A percentile compares a stretch with the other conserved stretches of the same genome.
Conservation (phyloP, 2,113 vertebrate species). For the Rhinolophus sinicus region DNA sequence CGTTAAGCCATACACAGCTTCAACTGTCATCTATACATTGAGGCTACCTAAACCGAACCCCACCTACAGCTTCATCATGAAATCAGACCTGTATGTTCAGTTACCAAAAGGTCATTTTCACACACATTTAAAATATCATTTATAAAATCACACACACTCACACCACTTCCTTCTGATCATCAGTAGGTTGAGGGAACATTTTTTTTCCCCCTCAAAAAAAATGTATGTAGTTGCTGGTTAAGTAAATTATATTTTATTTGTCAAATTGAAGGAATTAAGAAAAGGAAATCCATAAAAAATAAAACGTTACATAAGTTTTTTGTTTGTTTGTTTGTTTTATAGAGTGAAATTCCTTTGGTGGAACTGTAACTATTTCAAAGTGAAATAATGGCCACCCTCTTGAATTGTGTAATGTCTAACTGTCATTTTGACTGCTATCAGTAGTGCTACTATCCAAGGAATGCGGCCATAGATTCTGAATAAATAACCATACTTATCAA, state of each 20-base stretch:
- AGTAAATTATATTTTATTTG: background rate
- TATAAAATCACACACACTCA: background rate
- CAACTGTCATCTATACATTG: background rate
- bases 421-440: background rate
- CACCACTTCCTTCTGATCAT: background rate
- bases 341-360: background rate
- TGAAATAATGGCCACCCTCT: constrained; percentile 25
- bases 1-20: background rate
- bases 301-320: background rate
- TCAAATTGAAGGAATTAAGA: constrained; percentile 20
- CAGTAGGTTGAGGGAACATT: background rate
- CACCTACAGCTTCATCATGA: background rate
- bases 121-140: background rate
- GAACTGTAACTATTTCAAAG: background rate
- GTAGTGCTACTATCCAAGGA: background rate
- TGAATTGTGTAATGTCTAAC: constrained; percentile 58
- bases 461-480: constrained; percentile 41
- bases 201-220: background rate
- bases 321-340: background rate
- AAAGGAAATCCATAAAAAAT: background rate
- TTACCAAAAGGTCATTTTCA: background rate
- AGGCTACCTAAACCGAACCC: background rate
- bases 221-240: background rate
- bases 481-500: constrained; percentile 35
- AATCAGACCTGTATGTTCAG: background rate